Base-by-base conservation (phyloP, 2,797 vertebrate genomes). In the Protonibea diacanthus region DNA sequence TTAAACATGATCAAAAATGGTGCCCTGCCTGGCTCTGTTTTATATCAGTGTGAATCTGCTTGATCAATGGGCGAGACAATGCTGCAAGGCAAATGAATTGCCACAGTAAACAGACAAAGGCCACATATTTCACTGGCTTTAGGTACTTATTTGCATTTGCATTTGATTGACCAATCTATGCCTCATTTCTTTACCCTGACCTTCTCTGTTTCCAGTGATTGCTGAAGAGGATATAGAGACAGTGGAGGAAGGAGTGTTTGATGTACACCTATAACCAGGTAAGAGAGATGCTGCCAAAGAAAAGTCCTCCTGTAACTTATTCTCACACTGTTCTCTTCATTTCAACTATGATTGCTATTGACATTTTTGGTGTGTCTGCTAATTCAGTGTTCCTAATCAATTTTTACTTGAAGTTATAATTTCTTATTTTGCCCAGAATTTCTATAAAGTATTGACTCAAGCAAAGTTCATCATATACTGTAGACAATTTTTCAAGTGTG, bases 221-320 rank as follows among this genome's bases (percentile, higher is more conserved):
- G 88, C 87, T 51, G 95, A 96, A 66, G 95, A 96, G 76, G 94
- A 96, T 14, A 52, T 93, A 3, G 95, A 96, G 78, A 14, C 86
- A 0, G 86, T 93, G 78, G 94, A 95, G 66, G 94, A 95, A 61
- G 95, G 93, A 23, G 93, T 95, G 63, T 95, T 95, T 71, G 95
- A 96, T 63, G 93, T 95, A 51, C 95, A 96, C 66, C 92, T 96
- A 91, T 96, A 94, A 93, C 92, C 85, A 90, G 94, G 95, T 95
- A 86, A 90, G 89, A 78, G 56, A 61, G 4, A 27, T 1, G 4
- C n/a, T 21, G 17, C 18, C 2, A 7, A 17, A 27, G 20, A n/a
- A 38, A 63, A 42, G 2, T 40, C n/a, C 21, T 62, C 18, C 11
- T n/a, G 6, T 29, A 12, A 10, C 17, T 18, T 14, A 6, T 45